Percentiles rank a stretch among this genome's conserved stretches.
These are phyloP conservation scores for Cepaea nemoralis DNA, from an alignment of 1,140 invertebrate genomes.

Conservation along the genomic window DNA sequence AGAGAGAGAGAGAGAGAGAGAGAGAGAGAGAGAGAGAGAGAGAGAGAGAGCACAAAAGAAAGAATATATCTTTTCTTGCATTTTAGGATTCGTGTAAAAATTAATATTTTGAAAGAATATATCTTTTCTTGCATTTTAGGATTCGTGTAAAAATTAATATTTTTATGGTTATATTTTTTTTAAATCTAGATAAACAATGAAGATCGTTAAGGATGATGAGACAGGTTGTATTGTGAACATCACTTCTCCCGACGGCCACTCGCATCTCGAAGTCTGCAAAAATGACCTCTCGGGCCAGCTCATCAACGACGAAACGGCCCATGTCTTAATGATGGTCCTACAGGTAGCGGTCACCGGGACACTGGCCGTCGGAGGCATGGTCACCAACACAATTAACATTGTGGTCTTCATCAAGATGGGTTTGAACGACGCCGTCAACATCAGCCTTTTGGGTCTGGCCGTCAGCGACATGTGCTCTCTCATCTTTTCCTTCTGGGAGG, in stretches of 20 bases:
- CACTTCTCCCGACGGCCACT: background rate
- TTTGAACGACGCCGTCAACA: conserved; percentile 15
- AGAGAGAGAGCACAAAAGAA: too few relatives aligned
- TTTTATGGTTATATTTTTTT: too few relatives aligned
- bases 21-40: too few relatives aligned
- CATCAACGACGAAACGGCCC: background rate
- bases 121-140: too few relatives aligned
- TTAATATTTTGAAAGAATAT: too few relatives aligned
- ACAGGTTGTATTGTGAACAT: background rate
- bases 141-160: too few relatives aligned
- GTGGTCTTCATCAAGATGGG: conserved; percentile 5
- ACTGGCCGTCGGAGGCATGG: background rate
- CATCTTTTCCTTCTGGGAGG: background rate
- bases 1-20: too few relatives aligned
- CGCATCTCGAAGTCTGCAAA: background rate
- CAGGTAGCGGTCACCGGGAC: background rate
- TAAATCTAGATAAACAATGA: too few relatives aligned
- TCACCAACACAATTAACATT: conserved; percentile 14
- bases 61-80: too few relatives aligned
- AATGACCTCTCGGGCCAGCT: background rate
- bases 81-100: too few relatives aligned
- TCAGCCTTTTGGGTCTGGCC: background rate
- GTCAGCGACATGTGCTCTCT: background rate
- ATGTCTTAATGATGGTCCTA: background rate
- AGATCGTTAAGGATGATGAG: background rate